A percentile compares a stretch with the other conserved stretches of the same genome.
Evolutionary conservation across 1,140 invertebrate genomes (phyloP).

Genomic region (Notospermus geniculatus): DNA sequence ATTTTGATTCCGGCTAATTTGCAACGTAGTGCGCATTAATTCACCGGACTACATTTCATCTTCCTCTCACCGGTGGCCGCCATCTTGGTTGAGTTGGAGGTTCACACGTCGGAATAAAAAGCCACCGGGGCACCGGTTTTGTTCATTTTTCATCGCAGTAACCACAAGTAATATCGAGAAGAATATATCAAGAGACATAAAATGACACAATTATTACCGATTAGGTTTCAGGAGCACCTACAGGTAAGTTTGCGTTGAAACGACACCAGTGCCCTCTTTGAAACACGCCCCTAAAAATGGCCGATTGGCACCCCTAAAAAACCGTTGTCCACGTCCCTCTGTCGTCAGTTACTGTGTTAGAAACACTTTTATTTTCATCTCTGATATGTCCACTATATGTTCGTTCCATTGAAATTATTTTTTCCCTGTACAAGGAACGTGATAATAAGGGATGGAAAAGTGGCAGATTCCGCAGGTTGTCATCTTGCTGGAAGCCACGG

Average conservation of each 20-base stretch:
- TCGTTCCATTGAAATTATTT: not conserved
- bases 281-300: slow-evolving; percentile 24
- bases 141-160: slow-evolving; percentile 13
- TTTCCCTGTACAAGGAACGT: not conserved
- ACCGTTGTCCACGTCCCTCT: not conserved
- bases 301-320: slow-evolving; percentile 5
- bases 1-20: too few species aligned
- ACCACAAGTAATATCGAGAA: slow-evolving; percentile 19
- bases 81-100: slow-evolving; percentile 44
- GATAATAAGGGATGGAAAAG: not conserved
- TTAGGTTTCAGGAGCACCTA: slow-evolving; percentile 95
- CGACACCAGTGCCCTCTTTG: slow-evolving; percentile 13
- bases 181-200: slow-evolving; percentile 7
- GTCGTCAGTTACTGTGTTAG: too few species aligned
- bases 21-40: too few species aligned
- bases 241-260: slow-evolving; percentile 69
- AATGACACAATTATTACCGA: slow-evolving; percentile 67
- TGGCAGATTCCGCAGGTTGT: not conserved
- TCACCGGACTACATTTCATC: too few species aligned
- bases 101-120: slow-evolving; percentile 13
- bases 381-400: too few species aligned
- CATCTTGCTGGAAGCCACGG: too few species aligned
- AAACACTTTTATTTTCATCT: too few species aligned
- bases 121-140: not conserved
- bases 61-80: slow-evolving; percentile 39